Evolutionary conservation across 64 coral and sea anemone species (phyloP).

Genomic region (Catalaphyllia jardinei): DNA sequence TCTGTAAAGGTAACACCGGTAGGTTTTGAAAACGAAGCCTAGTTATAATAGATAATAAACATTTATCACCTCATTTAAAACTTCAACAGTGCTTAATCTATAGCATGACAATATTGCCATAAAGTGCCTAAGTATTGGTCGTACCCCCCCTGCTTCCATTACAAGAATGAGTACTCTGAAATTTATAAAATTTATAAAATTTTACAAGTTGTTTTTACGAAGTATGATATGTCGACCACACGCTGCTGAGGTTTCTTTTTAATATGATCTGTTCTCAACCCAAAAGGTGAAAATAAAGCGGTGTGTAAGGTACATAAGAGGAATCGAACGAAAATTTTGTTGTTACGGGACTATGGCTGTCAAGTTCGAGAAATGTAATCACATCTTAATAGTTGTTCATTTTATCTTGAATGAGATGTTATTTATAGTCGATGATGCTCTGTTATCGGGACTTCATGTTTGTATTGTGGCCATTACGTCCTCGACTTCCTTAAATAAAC

Average conservation of each 20-base stretch:
- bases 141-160: background rate
- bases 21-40: no score
- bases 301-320: background rate
- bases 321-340: background rate
- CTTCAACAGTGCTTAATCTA: no score
- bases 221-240: no score
- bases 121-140: background rate
- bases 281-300: no score
- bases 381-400: background rate
- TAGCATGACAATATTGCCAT: no score
- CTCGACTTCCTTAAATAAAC: constrained; percentile 53
- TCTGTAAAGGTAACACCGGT: background rate
- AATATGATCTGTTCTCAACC: no score
- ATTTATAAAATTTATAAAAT: background rate
- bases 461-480: constrained; percentile 15
- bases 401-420: background rate
- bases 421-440: background rate
- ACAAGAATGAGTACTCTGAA: background rate
- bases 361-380: background rate
- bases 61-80: no score
- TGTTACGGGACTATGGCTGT: background rate
- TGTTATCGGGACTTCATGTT: background rate
- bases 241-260: no score
- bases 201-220: background rate
- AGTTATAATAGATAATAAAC: no score